Conservation (phyloP, 2,113 vertebrate species). For the Triplophysa dalaica region DNA sequence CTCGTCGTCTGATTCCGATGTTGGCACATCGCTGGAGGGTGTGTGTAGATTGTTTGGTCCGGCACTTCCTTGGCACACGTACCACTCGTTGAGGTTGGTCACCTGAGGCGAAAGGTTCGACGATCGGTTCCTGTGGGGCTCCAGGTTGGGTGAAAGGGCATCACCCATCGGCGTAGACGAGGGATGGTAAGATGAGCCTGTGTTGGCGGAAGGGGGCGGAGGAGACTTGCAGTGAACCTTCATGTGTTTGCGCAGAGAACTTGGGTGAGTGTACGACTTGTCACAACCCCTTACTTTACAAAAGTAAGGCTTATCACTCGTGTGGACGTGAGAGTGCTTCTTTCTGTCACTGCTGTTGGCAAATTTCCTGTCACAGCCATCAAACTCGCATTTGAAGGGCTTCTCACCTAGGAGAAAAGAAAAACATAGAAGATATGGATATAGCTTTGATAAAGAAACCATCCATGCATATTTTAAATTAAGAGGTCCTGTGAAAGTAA, state of each 20-base stretch:
- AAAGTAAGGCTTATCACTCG: conserved; percentile 97
- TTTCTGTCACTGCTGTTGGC: conserved; percentile 97
- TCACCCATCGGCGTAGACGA: conserved; percentile 77
- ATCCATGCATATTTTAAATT: background rate
- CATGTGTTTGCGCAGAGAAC: conserved; percentile 97
- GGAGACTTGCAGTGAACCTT: conserved; percentile 97
- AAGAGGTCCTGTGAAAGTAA: background rate
- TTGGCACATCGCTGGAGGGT: conserved; percentile 85
- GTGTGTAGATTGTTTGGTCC: conserved; percentile 84
- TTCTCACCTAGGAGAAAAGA: conserved; percentile 86
- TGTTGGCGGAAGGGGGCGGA: conserved; percentile 79
- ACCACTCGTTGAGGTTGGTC: conserved; percentile 98
- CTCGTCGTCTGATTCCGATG: conserved; percentile 88
- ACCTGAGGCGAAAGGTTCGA: conserved; percentile 88
- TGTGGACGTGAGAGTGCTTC: conserved; percentile 96
- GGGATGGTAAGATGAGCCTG: conserved; percentile 76
- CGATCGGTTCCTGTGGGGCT: conserved; percentile 76
- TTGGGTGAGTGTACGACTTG: conserved; percentile 97
- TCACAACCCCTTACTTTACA: conserved; percentile 94
- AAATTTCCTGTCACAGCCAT: conserved; percentile 96
- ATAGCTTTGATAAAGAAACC: background rate
- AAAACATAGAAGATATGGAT: conserved; percentile 31
- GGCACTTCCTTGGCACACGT: conserved; percentile 90
- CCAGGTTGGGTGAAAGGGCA: conserved; percentile 78
- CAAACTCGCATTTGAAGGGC: conserved; percentile 96